Percentiles rank a stretch among this genome's conserved stretches.
Conservation (phyloP, 2,888 invertebrate genomes). For the Drosophila affinis region DNA sequence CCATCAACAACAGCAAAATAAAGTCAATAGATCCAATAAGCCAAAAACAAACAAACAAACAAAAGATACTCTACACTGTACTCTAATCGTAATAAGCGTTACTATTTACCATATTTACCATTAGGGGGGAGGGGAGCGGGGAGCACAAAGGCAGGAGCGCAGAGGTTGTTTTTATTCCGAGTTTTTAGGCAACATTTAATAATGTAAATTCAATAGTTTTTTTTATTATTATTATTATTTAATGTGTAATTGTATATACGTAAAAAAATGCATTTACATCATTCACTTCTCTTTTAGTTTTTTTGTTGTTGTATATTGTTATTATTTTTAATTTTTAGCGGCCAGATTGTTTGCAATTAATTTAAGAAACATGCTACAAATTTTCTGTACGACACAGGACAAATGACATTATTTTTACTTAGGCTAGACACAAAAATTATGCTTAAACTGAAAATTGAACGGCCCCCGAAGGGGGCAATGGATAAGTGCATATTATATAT, state of each 20-base stretch:
- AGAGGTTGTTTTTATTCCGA: conserved; percentile 16
- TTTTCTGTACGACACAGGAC: conserved; percentile 8
- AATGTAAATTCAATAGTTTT: conserved; percentile 47
- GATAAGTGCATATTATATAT: neutral
- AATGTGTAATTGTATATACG: conserved; percentile 48
- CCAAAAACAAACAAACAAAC: neutral
- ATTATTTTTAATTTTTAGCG: conserved; percentile 1
- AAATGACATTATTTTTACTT: conserved; percentile 44
- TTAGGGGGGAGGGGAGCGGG: neutral
- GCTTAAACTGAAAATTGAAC: conserved; percentile 44
- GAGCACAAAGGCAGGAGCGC: neutral
- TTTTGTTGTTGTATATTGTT: conserved; percentile 28
- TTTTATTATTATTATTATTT: conserved; percentile 19
- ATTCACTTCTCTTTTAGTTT: conserved; percentile 33
- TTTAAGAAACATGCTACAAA: conserved; percentile 21
- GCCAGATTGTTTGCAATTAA: conserved; percentile 18
- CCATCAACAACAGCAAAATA: neutral
- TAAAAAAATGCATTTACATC: conserved; percentile 64
- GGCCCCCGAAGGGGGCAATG: conserved; percentile 2
- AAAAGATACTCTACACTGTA: neutral
- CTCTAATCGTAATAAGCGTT: neutral
- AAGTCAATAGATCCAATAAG: neutral
- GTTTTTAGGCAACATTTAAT: conserved; percentile 40
- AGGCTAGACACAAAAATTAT: conserved; percentile 52
- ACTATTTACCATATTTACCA: neutral